These are phyloP conservation scores for Agrochola lota DNA, from an alignment of 2,888 invertebrate genomes.

Conservation along the genomic window DNA sequence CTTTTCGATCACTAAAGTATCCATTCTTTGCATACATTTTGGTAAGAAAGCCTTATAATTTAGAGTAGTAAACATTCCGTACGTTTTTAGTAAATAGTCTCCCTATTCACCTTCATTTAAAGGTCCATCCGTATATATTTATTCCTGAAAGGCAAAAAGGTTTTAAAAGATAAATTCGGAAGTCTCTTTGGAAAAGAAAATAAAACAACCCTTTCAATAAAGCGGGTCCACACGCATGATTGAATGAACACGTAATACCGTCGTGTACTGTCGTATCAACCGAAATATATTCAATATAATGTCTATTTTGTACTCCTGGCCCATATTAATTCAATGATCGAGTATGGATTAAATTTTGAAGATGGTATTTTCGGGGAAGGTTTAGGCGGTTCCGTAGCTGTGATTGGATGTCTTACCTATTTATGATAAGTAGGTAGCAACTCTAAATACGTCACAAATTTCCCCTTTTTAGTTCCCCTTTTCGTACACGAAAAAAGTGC, in stretches of 20 bases:
- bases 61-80: conserved; percentile 15
- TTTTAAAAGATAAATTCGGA: conserved; percentile 58
- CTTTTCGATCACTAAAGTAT: not conserved
- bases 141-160: conserved; percentile 48
- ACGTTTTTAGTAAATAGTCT: conserved; percentile 44
- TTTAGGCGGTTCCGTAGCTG: conserved; percentile 3
- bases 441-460: not conserved
- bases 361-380: conserved; percentile 17
- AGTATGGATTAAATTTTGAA: conserved; percentile 38
- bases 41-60: not conserved
- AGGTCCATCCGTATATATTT: conserved; percentile 36
- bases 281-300: conserved; percentile 45
- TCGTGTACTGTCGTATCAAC: conserved; percentile 36
- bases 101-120: conserved; percentile 36
- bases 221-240: conserved; percentile 52
- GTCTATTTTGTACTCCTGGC: conserved; percentile 46
- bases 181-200: conserved; percentile 53
- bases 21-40: not conserved
- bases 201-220: conserved; percentile 65
- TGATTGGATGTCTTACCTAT: conserved; percentile 19
- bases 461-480: not conserved
- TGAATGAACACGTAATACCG: conserved; percentile 55
- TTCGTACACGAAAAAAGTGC: not conserved
- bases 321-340: conserved; percentile 53
- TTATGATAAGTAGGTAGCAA: not conserved